A percentile compares a stretch with the other conserved stretches of the same genome.
These are phyloP conservation scores for Pristionchus mayeri DNA, from an alignment of 2,888 invertebrate species.

Conservation along the genomic window DNA sequence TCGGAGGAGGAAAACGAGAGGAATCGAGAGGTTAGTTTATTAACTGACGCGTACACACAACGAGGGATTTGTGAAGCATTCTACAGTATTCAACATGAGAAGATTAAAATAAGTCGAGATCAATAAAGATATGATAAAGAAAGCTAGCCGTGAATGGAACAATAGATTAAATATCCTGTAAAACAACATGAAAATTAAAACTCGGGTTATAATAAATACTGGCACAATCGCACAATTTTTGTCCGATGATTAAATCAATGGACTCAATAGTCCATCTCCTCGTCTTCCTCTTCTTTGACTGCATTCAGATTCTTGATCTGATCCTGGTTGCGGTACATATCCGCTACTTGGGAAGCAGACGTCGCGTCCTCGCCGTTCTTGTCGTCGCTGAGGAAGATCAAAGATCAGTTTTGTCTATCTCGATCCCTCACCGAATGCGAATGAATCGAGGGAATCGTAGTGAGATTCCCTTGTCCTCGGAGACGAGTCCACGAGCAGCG, in stretches of 20 bases:
- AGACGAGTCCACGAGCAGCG: conserved; percentile 87
- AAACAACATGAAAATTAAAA: not conserved
- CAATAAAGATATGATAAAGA: not conserved
- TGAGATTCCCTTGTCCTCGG: conserved; percentile 82
- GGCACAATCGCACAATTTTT: too few relatives aligned
- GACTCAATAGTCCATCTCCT: conserved; percentile 55
- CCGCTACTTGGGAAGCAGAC: conserved; percentile 84
- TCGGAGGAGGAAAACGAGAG: not conserved
- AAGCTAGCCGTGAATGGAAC: conserved; percentile 20
- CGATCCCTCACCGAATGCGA: conserved; percentile 80
- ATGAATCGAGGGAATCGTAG: conserved; percentile 94
- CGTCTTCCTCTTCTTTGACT: conserved; percentile 56
- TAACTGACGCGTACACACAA: not conserved
- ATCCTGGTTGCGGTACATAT: conserved; percentile 88
- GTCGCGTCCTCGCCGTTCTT: conserved; percentile 94
- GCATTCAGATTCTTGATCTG: conserved; percentile 82
- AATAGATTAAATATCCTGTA: conserved; percentile 7
- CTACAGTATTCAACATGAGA: not conserved
- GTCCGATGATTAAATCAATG: not conserved
- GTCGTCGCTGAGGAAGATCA: conserved; percentile 83
- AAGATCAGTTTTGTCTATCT: not conserved
- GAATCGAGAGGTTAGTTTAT: not conserved
- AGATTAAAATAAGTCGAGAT: not conserved
- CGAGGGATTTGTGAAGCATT: conserved; percentile 12
- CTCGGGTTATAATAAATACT: too few relatives aligned